Conservation (phyloP, 2,113 vertebrate genomes). For the Oenanthe oenanthe region DNA sequence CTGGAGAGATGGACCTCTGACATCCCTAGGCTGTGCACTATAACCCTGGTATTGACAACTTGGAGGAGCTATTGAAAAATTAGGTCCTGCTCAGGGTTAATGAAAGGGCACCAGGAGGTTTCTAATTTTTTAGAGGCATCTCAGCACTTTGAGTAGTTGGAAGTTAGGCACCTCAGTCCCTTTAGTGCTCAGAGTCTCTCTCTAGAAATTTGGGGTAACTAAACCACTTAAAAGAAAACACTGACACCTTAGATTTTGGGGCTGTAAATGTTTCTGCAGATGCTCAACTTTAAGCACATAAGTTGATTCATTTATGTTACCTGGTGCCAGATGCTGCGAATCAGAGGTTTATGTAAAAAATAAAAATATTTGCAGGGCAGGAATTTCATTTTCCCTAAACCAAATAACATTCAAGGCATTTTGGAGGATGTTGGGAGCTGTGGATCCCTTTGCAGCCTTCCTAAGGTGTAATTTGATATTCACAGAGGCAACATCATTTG, state of each 20-base stretch:
- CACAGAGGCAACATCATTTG: not conserved
- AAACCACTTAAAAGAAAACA: not conserved
- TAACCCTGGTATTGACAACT: not conserved
- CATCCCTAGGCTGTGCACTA: not conserved
- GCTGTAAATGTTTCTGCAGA: not conserved
- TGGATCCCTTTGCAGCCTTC: not conserved
- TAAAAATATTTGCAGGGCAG: not conserved
- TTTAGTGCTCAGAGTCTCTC: not conserved
- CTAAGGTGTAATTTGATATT: not conserved
- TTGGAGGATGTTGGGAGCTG: not conserved
- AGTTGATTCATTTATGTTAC: not conserved
- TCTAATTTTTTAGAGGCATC: not conserved
- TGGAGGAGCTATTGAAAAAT: not conserved
- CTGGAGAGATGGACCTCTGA: not conserved
- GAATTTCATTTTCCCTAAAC: not conserved
- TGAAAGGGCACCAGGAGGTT: not conserved
- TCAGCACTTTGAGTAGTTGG: not conserved
- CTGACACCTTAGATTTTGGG: not conserved
- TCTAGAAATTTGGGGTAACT: not conserved
- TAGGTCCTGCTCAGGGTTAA: not conserved
- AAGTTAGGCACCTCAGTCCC: not conserved
- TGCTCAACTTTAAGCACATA: not conserved
- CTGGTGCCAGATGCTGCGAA: not conserved
- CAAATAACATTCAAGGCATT: not conserved
- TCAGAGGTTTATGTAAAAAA: not conserved